Conservation (phyloP, 2,888 invertebrate species). For the Melanostoma scalare region DNA sequence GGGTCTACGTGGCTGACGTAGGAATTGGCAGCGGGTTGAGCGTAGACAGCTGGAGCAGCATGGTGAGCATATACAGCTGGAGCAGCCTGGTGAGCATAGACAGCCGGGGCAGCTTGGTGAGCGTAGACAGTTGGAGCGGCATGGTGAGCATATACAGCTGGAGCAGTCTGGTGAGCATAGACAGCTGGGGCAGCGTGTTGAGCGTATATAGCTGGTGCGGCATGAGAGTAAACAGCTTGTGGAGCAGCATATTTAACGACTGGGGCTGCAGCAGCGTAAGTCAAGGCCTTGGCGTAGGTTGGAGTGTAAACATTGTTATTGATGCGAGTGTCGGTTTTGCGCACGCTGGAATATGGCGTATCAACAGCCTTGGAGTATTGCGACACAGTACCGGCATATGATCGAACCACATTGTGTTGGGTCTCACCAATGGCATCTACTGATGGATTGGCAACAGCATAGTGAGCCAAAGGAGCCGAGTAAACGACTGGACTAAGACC, state of each 20-base stretch:
- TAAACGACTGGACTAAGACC: conserved; percentile 79
- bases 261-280: conserved; percentile 77
- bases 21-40: conserved; percentile 74
- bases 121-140: conserved; percentile 73
- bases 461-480: conserved; percentile 77
- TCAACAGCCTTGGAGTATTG: conserved; percentile 85
- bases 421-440: conserved; percentile 81
- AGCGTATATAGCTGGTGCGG: conserved; percentile 77
- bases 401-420: conserved; percentile 84
- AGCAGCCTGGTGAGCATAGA: conserved; percentile 41
- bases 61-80: conserved; percentile 67
- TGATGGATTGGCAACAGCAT: conserved; percentile 78
- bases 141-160: conserved; percentile 72
- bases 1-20: conserved; percentile 74
- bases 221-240: conserved; percentile 74
- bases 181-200: conserved; percentile 76
- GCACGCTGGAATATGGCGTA: conserved; percentile 85
- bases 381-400: conserved; percentile 84
- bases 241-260: conserved; percentile 75
- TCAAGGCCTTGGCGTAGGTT: conserved; percentile 74
- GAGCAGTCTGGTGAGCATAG: conserved; percentile 75
- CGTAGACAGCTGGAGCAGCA: conserved; percentile 74
- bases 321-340: conserved; percentile 84
- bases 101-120: conserved; percentile 60
- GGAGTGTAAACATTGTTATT: conserved; percentile 80